Conservation (phyloP, 2,797 vertebrate species). For the Calcarius lapponicus region DNA sequence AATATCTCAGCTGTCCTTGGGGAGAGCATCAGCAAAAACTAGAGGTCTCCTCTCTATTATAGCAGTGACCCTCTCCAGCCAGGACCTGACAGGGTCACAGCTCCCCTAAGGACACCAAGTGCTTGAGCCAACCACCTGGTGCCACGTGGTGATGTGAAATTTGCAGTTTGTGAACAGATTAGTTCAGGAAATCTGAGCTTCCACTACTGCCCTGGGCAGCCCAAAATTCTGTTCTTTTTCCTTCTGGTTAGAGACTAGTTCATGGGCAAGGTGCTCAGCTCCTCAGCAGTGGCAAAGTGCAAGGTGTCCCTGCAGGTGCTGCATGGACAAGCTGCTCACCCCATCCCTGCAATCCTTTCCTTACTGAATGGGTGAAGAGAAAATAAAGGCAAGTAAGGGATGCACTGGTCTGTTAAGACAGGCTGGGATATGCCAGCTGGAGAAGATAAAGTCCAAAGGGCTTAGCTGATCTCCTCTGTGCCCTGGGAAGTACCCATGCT, state of each 20-base stretch:
- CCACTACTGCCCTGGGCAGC: not conserved
- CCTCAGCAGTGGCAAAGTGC: not conserved
- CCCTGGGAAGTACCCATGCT: not conserved
- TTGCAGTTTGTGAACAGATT: not conserved
- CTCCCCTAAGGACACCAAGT: not conserved
- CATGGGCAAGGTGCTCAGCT: not conserved
- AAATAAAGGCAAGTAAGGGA: not conserved
- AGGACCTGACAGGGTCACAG: not conserved
- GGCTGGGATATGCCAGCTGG: not conserved
- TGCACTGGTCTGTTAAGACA: fast-evolving
- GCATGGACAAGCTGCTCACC: not conserved
- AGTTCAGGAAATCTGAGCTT: not conserved
- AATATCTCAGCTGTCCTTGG: not conserved
- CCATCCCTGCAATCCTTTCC: not conserved
- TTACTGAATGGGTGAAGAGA: not conserved
- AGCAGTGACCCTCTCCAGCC: not conserved
- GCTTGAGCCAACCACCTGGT: not conserved
- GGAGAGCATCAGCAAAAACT: not conserved
- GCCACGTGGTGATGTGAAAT: not conserved
- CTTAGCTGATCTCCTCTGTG: not conserved
- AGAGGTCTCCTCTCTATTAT: not conserved
- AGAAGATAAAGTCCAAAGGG: not conserved
- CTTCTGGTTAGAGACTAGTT: not conserved
- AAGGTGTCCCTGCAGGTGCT: not conserved
- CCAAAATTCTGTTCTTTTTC: not conserved